Evolutionary conservation across 2,797 vertebrate species (phyloP).

Genomic region (Smutsia gigantea): DNA sequence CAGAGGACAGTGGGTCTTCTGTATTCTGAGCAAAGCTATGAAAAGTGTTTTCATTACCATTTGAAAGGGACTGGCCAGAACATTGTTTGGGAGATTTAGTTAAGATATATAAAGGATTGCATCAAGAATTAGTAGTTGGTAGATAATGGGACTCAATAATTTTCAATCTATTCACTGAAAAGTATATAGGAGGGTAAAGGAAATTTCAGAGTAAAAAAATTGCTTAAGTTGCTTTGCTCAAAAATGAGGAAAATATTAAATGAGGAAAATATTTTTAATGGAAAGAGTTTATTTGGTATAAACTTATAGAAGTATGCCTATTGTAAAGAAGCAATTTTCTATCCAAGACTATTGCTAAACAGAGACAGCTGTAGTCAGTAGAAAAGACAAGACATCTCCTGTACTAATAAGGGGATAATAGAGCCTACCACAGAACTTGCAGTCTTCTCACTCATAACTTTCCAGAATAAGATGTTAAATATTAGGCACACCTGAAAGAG

Average conservation of each 20-base stretch:
- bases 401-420: neutral
- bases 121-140: neutral
- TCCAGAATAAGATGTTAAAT: neutral
- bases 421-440: neutral
- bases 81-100: neutral
- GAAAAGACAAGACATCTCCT: neutral
- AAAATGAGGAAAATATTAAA: slow-evolving; percentile 3
- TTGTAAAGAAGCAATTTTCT: neutral
- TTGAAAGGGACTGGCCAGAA: neutral
- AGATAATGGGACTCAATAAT: neutral
- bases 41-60: neutral
- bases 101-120: neutral
- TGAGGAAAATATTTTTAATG: slow-evolving; percentile 12
- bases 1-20: neutral
- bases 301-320: neutral
- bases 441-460: neutral
- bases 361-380: neutral
- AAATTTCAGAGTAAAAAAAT: neutral
- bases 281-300: neutral
- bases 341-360: neutral
- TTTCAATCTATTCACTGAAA: slow-evolving; percentile 37
- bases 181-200: neutral
- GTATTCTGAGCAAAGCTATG: neutral
- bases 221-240: neutral
- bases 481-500: neutral